Conservation (phyloP, 1,140 invertebrate species). For the Periplaneta americana region DNA sequence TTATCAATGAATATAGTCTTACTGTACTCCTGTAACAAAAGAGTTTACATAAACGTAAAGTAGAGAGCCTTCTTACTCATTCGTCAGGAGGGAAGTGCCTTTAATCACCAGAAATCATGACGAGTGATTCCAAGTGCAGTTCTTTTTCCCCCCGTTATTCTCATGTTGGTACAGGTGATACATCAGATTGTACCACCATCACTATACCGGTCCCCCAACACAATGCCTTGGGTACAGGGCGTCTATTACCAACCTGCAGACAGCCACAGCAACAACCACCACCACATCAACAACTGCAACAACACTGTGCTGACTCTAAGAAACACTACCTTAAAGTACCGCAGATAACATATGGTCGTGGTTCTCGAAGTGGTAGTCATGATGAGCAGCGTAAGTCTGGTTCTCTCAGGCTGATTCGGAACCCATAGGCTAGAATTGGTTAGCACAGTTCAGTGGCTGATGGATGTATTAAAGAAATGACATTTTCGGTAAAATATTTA, state of each 20-base stretch:
- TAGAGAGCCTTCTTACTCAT: neutral
- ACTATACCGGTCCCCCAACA: neutral
- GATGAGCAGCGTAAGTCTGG: conserved; percentile 11
- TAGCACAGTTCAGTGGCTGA: neutral
- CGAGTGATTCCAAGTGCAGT: neutral
- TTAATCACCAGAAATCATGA: neutral
- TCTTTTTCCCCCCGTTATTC: neutral
- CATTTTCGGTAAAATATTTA: neutral
- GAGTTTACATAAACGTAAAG: neutral
- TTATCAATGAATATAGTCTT: too few relatives aligned
- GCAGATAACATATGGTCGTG: conserved; percentile 15
- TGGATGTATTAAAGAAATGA: neutral
- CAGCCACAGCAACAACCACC: neutral
- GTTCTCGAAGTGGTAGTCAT: conserved; percentile 7
- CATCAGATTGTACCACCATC: neutral
- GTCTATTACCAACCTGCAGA: neutral
- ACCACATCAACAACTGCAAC: neutral
- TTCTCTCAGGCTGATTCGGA: neutral
- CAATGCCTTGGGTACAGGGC: neutral
- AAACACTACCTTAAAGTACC: conserved; percentile 19
- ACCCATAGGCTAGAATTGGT: neutral
- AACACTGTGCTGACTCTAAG: neutral
- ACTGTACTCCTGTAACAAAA: neutral
- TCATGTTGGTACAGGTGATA: neutral
- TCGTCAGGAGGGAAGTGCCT: neutral